phyloP scores from a whole-genome alignment of 2,113 vertebrate genomes.

The Sus scrofa region T2T-Sscrofa CM000818.6:40501-41000 shows the following conservation, averaged over 20 bases:
- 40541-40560: neutral
- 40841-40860: neutral
- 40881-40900: neutral
- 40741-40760: neutral
- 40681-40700: neutral
- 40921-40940: neutral
- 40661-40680: neutral
- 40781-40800: neutral
- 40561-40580: neutral
- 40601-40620: neutral
- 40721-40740: neutral
- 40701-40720: neutral
- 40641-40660: neutral
- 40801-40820: neutral
- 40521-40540: rapidly evolving
- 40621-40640: neutral
- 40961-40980: neutral
- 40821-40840: neutral
- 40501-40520: neutral
- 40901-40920: neutral
- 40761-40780: neutral
- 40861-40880: neutral
- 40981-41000: rapidly evolving
- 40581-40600: neutral
- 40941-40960: neutral